These are phyloP conservation scores for Crypturellus tataupa DNA, from an alignment of 2,797 vertebrate genomes.

Conservation along the genomic window DNA sequence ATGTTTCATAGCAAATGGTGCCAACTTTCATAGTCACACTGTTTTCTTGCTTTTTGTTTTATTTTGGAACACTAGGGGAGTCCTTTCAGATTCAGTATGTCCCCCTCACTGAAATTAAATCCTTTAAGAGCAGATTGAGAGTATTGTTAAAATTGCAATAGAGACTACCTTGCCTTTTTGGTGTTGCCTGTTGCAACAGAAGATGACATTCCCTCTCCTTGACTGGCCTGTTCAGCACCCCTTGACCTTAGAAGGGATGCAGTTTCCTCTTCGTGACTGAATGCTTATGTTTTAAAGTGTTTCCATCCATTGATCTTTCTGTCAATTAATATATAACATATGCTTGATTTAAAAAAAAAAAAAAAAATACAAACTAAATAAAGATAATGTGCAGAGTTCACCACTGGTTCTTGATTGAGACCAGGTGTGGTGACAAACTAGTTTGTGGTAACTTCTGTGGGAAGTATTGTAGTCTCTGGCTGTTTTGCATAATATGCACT, in stretches of 20 bases:
- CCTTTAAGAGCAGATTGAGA: not conserved
- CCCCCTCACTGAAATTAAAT: not conserved
- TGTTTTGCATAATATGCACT: not conserved
- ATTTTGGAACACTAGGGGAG: not conserved
- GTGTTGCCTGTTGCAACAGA: not conserved
- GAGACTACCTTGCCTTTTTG: not conserved
- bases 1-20: not conserved
- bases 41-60: not conserved
- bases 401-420: not conserved
- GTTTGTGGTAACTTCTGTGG: not conserved
- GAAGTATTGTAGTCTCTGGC: not conserved
- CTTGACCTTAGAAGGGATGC: not conserved
- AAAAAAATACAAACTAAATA: not conserved
- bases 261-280: not conserved
- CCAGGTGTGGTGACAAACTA: not conserved
- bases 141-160: not conserved
- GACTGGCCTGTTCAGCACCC: not conserved
- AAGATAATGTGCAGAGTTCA: not conserved
- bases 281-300: not conserved
- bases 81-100: not conserved
- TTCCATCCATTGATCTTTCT: not conserved
- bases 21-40: not conserved
- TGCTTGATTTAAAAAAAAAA: not conserved
- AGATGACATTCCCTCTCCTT: not conserved
- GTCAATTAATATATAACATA: not conserved